Evolutionary conservation across 2,797 vertebrate genomes (phyloP).

Genomic region (Selene dorsalis): DNA sequence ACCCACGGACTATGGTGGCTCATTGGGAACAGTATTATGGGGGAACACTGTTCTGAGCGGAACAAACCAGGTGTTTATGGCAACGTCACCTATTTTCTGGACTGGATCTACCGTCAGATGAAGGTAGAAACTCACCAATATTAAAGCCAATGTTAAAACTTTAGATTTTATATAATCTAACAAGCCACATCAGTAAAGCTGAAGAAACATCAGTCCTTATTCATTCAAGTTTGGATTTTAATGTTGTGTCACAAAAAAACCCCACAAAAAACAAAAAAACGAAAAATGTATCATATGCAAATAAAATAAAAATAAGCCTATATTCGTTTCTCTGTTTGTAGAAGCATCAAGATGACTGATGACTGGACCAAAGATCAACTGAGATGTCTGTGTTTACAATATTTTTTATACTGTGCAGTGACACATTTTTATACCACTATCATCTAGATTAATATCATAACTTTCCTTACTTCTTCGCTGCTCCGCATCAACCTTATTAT

Average conservation of each 20-base stretch:
- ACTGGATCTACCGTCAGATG: slow-evolving; percentile 91
- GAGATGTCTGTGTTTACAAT: slow-evolving; percentile 3
- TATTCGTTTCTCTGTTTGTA: slow-evolving; percentile 47
- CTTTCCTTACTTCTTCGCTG: background rate
- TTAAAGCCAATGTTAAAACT: background rate
- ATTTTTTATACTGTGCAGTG: background rate
- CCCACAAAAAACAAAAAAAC: too few relatives aligned
- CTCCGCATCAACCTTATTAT: background rate
- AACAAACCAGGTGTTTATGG: slow-evolving; percentile 87
- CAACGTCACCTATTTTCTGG: slow-evolving; percentile 84
- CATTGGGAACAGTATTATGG: slow-evolving; percentile 88
- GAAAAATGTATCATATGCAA: background rate
- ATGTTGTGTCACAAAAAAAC: too few relatives aligned
- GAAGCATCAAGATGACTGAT: slow-evolving; percentile 66
- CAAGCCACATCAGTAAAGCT: background rate
- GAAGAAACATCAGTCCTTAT: background rate
- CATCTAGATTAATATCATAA: slow-evolving; percentile 7
- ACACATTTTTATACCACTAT: background rate
- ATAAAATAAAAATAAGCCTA: background rate
- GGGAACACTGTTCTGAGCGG: slow-evolving; percentile 77
- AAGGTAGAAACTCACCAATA: slow-evolving; percentile 77
- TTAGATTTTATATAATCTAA: background rate
- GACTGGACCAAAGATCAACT: slow-evolving; percentile 1
- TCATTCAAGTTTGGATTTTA: too few relatives aligned
- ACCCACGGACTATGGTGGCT: slow-evolving; percentile 88